Base-by-base conservation (phyloP, 2,797 vertebrate genomes). In the Characodon lateralis region DNA sequence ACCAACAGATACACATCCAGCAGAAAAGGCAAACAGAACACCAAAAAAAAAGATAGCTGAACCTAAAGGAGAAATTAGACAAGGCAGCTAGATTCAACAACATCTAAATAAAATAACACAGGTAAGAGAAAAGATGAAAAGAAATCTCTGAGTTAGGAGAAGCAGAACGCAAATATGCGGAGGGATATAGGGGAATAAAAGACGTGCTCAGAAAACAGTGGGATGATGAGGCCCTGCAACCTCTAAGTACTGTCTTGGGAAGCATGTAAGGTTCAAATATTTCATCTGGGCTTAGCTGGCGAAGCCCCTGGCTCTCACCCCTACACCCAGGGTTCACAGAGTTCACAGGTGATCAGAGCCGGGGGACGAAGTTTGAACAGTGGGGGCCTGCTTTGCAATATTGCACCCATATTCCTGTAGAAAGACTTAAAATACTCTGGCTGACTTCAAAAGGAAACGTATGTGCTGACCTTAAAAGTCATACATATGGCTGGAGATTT, bases 71-170 rank as follows among this genome's bases (percentile, higher is more conserved):
- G 73, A 86, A 78, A 85, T 71, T n/a, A 87, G 83, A 82, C 74
- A 26, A 83, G 58, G 77, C 80, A 84, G 85, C 78, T 79, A 88
- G 72, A 87, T 87, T 88, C 81, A 75, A 83, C 76, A 72, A 73
- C n/a, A 22, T 87, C 83, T 89, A 87, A 85, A 90, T 90, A 84
- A 89, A 91, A 90, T 56, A 78, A 77, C 85, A 90, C 78, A 79
- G 74, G 73, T 81, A 70, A 73, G 70, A 76, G 77, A 89, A n/a
- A 10, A 55, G 71, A 72, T 81, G 81, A 85, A 78, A 74, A 85
- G 77, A 69, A 82, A 84, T 78, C 26, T 61, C 55, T 28, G 78
- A 82, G 73, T 83, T 5, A 0, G 43, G 79, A 79, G 80, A 86
- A 79, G 85, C 20, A 66, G 79, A 69, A 58, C 2, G 10, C 69